Percentiles rank a stretch among this genome's conserved stretches.
phyloP scores from a whole-genome alignment of 2,113 vertebrate genomes.

The Chlorocebus sabaeus region DNA sequence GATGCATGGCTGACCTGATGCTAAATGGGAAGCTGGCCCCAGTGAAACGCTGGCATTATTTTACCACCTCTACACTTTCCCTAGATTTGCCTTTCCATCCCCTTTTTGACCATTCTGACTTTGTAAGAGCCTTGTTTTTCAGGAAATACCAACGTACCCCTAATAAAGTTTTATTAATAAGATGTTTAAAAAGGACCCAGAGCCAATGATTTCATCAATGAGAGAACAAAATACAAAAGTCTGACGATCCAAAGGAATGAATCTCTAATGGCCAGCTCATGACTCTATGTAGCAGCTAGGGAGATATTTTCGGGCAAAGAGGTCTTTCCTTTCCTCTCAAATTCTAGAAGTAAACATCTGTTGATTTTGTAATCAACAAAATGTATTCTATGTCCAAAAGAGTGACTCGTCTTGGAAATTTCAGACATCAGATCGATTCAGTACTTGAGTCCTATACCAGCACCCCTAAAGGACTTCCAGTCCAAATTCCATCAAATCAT shows the following conservation, averaged over 20 bases:
- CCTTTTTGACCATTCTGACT: neutral
- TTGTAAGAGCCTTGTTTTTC: neutral
- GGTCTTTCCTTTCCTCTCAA: neutral
- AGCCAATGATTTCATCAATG: neutral
- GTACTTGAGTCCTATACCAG: rapidly evolving
- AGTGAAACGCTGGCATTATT: rapidly evolving
- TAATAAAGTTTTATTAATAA: neutral
- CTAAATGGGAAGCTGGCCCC: rapidly evolving
- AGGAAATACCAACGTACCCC: too few species aligned
- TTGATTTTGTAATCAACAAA: neutral
- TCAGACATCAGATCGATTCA: neutral
- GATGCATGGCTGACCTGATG: rapidly evolving
- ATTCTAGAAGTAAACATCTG: neutral
- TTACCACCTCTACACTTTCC: rapidly evolving
- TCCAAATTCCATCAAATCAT: rapidly evolving
- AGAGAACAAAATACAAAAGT: neutral
- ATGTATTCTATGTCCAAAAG: rapidly evolving
- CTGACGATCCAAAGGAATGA: neutral
- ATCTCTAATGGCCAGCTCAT: neutral
- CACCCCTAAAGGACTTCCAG: rapidly evolving
- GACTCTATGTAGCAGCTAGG: neutral
- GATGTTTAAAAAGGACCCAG: neutral
- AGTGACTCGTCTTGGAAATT: neutral
- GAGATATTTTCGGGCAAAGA: too few species aligned
- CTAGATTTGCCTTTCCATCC: neutral